Base-by-base conservation (phyloP, 2,888 invertebrate genomes). In the Sinelater perroti region DNA sequence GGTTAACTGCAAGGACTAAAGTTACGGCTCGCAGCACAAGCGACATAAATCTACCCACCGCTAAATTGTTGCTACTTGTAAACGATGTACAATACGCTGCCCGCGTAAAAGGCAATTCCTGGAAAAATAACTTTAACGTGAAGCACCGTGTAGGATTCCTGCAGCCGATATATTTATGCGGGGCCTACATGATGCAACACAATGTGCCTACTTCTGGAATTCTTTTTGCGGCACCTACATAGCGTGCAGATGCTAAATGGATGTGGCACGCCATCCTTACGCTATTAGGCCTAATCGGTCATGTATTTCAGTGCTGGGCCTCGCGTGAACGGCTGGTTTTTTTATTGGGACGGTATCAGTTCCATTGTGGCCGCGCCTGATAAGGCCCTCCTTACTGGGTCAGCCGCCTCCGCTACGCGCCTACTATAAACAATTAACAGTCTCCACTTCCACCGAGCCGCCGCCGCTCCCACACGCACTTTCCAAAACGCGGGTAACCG, bases 251-350 rank as follows among this genome's bases (percentile, higher is more conserved):
- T 50, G 26, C 10, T 40, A 40, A n/a, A n/a, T n/a, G n/a, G n/a
- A n/a, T 38, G 20, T 26, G 20, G 50, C 50, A 50, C 40, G 50
- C 38, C 30, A 40, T 38, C 38, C 40, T 50, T 50, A 50, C 40
- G 38, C 38, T 30, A 50, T 50, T 50, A 50, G 40, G 38, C 40
- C 50, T 50, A 50, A 50, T 50, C 50, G 50, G 40, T 50, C 50
- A 30, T 50, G 36, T 50, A 50, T 26, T 50, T 50, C 28, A 26
- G 40, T 38, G 38, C 10, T 50, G 17, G 13, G 26, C 50, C 18
- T 50, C 40, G 50, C 50, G 38, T 50, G 50, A 50, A 50, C 18
- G 18, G 6, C 11, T 30, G 16, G 14, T 18, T 50, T 50, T 30
- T 50, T 18, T 38, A 18, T 38, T 28, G 36, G 18, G 38, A 16